Base-by-base conservation (phyloP, 30 jellyfish, hydroid and myxozoan species). In the Cassiopea xamachana region DNA sequence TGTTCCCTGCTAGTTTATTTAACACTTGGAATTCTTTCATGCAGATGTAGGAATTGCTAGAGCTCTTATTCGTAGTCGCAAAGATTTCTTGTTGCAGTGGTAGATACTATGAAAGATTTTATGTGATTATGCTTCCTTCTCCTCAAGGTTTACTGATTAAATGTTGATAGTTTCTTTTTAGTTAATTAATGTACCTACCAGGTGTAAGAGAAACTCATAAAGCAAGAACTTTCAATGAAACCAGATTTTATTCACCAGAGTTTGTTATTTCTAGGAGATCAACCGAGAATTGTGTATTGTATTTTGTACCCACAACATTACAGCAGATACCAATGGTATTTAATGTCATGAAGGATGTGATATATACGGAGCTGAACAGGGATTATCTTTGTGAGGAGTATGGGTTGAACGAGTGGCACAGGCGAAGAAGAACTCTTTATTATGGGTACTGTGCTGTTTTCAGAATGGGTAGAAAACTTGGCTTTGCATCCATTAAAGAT, bases 241-340 rank as follows among this genome's bases (percentile, higher is more conserved):
- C 39, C 39, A 27, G 39, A 27, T 27, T 27, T 27, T 27, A 55
- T 55, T 55, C 7, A 13, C 15, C 27, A 2, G 74, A 64, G 2
- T 64, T 51, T 78, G 55, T 78, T 1, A 47, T 84, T 9, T 80
- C 50, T 2, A 87, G 94, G 71, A 80, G 87, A 62, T 46, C 86
- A 2, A 74, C 75, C 43, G 90, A 87, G 61, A 78, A 51, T 69
- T 75, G 90, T 73, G 81, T 80, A 2, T 69, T 87, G 82, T 87
- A 87, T 79, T 87, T 87, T 72, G 78, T 87, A 6, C 94, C 94
- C 39, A 67, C 94, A 64, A 87, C 94, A 48, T 73, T 87, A 8
- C 90, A 77, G 18, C 78, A 64, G 19, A 60, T 87, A 19, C 90
- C 87, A n/a, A 84, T 46, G 1, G 77, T 60, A 15, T 87, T 77